A percentile compares a stretch with the other conserved stretches of the same genome.
phyloP scores from a whole-genome alignment of 2,113 vertebrate species.

The Misgurnus mizolepis region DNA sequence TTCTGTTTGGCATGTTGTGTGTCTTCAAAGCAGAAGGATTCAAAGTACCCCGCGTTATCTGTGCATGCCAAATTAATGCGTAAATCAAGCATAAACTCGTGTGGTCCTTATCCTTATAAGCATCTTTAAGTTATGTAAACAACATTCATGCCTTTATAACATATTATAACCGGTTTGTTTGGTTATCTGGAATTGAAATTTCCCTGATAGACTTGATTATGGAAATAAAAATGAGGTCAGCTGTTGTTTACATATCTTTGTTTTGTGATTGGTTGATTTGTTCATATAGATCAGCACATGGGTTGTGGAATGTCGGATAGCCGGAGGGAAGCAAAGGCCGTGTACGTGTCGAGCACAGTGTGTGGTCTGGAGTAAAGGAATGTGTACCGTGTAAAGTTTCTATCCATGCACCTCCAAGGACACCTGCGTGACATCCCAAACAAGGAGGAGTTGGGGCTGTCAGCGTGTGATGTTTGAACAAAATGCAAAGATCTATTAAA shows the following conservation, averaged over 20 bases:
- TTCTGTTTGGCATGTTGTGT: constrained; percentile 7
- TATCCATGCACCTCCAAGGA: constrained; percentile 25
- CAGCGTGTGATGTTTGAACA: too few relatives aligned
- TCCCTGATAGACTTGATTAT: background rate
- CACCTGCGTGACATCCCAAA: constrained; percentile 32
- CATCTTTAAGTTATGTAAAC: constrained; percentile 31
- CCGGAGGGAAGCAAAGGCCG: background rate
- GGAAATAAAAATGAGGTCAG: background rate
- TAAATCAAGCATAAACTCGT: constrained; percentile 13
- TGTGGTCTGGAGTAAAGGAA: constrained; percentile 39
- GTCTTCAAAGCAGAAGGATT: constrained; percentile 4
- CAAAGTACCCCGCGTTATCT: background rate
- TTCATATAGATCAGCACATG: background rate
- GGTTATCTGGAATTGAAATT: background rate
- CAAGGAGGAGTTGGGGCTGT: background rate
- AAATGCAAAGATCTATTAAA: too few relatives aligned
- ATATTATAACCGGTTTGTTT: background rate
- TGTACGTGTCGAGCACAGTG: constrained; percentile 17
- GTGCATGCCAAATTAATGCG: background rate
- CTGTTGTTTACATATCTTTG: background rate
- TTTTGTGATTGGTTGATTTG: background rate
- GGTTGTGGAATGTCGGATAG: background rate
- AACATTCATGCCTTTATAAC: background rate
- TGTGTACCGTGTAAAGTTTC: background rate
- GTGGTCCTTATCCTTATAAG: background rate